phyloP scores from a whole-genome alignment of 1,140 invertebrate species.

The Ephestia elutella region DNA sequence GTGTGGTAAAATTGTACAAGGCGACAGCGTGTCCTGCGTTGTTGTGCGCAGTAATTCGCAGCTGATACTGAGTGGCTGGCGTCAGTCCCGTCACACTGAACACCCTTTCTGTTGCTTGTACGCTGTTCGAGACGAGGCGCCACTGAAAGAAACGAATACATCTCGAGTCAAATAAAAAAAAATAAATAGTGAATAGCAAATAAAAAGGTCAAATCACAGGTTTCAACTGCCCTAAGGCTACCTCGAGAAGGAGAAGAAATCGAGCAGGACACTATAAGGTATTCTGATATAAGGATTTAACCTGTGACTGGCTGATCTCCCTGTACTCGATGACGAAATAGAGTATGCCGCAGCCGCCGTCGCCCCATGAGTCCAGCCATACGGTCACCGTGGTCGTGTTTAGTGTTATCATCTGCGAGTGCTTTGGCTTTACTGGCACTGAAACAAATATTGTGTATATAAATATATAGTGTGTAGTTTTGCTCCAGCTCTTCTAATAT shows the following conservation, averaged over 20 bases:
- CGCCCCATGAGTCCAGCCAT: slow-evolving; percentile 90
- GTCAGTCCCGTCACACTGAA: slow-evolving; percentile 87
- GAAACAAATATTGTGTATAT: slow-evolving; percentile 31
- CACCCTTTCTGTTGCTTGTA: slow-evolving; percentile 83
- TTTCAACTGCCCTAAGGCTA: too few relatives aligned
- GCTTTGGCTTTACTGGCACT: slow-evolving; percentile 86
- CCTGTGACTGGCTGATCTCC: slow-evolving; percentile 70
- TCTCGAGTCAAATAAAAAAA: neutral
- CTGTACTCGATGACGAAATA: slow-evolving; percentile 91
- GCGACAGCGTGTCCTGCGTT: slow-evolving; percentile 92
- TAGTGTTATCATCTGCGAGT: slow-evolving; percentile 87
- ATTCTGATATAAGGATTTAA: slow-evolving; percentile 17
- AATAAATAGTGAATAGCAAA: neutral
- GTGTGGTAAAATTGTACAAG: slow-evolving; percentile 90
- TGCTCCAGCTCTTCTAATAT: too few relatives aligned
- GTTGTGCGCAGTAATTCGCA: slow-evolving; percentile 92
- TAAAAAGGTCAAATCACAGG: too few relatives aligned
- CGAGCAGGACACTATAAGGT: too few relatives aligned
- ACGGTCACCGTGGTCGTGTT: slow-evolving; percentile 93
- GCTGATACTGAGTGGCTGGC: slow-evolving; percentile 89
- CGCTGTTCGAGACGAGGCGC: slow-evolving; percentile 84
- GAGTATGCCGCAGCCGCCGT: slow-evolving; percentile 91
- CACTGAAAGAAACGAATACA: slow-evolving; percentile 63
- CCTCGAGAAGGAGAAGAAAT: too few relatives aligned
- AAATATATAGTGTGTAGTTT: too few relatives aligned